phyloP scores from a whole-genome alignment of 2,888 invertebrate species.

The Zygogramma bicolorata region DNA sequence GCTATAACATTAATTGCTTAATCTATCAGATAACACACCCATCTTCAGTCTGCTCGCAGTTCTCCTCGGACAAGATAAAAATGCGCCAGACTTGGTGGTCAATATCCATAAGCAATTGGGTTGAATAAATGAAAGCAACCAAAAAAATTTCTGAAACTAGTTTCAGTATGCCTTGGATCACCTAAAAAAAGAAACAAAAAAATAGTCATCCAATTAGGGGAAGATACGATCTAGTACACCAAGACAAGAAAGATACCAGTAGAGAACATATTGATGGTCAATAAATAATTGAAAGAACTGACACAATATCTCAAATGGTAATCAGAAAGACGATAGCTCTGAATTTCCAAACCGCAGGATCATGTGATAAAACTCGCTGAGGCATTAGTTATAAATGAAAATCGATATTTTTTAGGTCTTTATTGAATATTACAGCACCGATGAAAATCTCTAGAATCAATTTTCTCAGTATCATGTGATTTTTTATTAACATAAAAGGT shows the following conservation, averaged over 20 bases:
- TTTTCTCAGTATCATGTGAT: too few relatives aligned
- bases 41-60: slow-evolving; percentile 57
- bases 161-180: background rate
- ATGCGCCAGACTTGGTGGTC: slow-evolving; percentile 46
- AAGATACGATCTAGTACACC: background rate
- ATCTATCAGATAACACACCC: slow-evolving; percentile 64
- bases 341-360: too few relatives aligned
- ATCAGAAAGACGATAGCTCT: background rate
- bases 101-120: slow-evolving; percentile 31
- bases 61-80: slow-evolving; percentile 51
- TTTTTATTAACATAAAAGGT: too few relatives aligned
- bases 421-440: too few relatives aligned
- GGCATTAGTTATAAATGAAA: too few relatives aligned
- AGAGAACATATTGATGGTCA: background rate
- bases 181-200: background rate
- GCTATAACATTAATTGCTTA: slow-evolving; percentile 64
- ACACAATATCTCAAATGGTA: background rate
- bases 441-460: too few relatives aligned
- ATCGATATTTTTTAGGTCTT: too few relatives aligned
- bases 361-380: too few relatives aligned
- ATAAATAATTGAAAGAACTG: background rate
- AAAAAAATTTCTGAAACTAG: background rate
- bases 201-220: background rate
- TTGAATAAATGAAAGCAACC: background rate
- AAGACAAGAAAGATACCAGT: background rate